Evolutionary conservation across 2,113 vertebrate species (phyloP).

Genomic region (Chrysemys picta): DNA sequence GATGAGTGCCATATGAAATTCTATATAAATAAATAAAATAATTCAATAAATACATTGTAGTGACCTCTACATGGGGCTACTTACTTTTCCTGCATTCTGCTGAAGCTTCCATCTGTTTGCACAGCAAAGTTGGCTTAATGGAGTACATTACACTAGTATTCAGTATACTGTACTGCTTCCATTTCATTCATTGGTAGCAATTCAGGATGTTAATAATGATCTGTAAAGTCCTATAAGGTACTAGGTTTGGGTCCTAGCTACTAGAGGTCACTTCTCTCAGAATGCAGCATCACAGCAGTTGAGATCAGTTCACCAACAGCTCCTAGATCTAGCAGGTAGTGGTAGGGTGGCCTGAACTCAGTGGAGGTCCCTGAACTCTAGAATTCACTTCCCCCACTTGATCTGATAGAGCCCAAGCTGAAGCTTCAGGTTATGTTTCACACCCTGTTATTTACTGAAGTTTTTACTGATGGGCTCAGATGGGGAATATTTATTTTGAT

Average conservation of each 20-base stretch:
- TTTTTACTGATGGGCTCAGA: not conserved
- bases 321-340: slow-evolving; percentile 15
- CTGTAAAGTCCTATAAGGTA: not conserved
- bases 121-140: slow-evolving; percentile 52
- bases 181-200: slow-evolving; percentile 17
- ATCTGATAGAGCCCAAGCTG: not conserved
- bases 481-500: not conserved
- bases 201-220: slow-evolving; percentile 59
- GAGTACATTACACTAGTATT: not conserved
- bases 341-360: not conserved
- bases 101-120: slow-evolving; percentile 51
- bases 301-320: not conserved
- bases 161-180: slow-evolving; percentile 45
- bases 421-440: not conserved
- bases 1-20: slow-evolving; percentile 25
- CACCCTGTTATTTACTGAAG: not conserved
- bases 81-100: slow-evolving; percentile 36
- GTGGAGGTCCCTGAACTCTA: not conserved
- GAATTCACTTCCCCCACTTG: not conserved
- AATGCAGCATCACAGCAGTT: not conserved
- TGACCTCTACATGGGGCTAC: not conserved
- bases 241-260: slow-evolving; percentile 21
- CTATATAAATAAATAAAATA: not conserved
- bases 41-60: not conserved
- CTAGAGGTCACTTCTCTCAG: slow-evolving; percentile 14